These are phyloP conservation scores for Anguilla japonica DNA, from an alignment of 2,113 vertebrate genomes.

Conservation along the genomic window DNA sequence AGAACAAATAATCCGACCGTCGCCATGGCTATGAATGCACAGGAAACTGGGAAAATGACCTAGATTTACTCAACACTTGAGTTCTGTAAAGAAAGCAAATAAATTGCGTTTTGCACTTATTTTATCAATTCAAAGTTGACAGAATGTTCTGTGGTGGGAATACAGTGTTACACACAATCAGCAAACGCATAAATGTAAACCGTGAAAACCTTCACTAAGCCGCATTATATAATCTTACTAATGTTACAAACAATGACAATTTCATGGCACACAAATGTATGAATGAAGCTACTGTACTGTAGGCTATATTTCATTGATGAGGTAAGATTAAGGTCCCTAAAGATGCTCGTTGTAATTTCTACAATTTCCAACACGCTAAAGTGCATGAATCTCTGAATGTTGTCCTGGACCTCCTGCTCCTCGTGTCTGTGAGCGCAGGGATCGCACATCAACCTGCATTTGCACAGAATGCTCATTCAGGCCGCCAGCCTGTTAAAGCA, in stretches of 20 bases:
- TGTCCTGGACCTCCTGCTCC: neutral
- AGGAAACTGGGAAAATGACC: too few relatives aligned
- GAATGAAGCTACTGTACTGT: neutral
- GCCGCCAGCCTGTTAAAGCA: neutral
- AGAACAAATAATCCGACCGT: too few relatives aligned
- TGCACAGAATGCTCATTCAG: neutral
- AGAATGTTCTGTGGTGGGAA: too few relatives aligned
- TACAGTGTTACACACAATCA: too few relatives aligned
- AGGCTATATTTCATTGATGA: neutral
- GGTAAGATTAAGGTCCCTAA: neutral
- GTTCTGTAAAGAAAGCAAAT: too few relatives aligned
- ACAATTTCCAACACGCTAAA: neutral
- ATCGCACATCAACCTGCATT: neutral
- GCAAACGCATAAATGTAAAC: neutral
- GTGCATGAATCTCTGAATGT: neutral
- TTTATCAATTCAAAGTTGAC: too few relatives aligned
- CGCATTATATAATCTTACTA: neutral
- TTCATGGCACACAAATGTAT: neutral
- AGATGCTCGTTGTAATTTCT: neutral
- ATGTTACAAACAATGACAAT: neutral
- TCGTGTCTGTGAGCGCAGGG: neutral
- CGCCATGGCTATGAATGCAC: too few relatives aligned
- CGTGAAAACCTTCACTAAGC: neutral
- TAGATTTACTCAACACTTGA: too few relatives aligned
- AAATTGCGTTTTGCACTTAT: too few relatives aligned